Evolutionary conservation across 2,888 invertebrate species (phyloP), one percentile per base, ranked within the genome.

Genomic region (Augiades crinisus): DNA sequence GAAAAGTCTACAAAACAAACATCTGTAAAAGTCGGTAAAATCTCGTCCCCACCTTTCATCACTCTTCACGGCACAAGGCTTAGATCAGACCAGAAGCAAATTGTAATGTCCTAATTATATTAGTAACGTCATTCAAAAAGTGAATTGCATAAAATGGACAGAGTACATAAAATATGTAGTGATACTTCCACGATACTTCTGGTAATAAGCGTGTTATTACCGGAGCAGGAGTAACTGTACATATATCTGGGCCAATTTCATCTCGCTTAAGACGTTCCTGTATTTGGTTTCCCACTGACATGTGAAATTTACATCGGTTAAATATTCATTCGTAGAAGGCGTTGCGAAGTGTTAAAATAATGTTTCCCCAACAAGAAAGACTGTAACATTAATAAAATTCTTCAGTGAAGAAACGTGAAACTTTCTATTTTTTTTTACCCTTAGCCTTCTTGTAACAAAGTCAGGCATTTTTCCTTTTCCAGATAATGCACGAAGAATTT

Each of bases 401-500:
- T 67, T 74, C 56, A 75, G 71, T 70, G 67, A 75, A 80, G 80
- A 77, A 83, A 78, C 70, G 70, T 62, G 70, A 75, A 78, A 81
- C 73, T 81, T 82, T 77, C 74, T 43, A 37, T 46, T 57, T 60
- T 69, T 69, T 75, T 78, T 73, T 67, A 67, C 74, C 70, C 68
- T 51, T 68, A 67, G 75, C 69, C 68, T 74, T 70, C 70, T 70
- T 69, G 64, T 64, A 69, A 69, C 70, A 71, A 73, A 76, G 74
- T 75, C 70, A 66, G 60, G 70, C 70, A 71, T 79, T 82, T 79
- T 78, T 66, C 72, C 70, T 70, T 74, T 54, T 75, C 77, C 74
- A 81, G 78, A 83, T 80, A 64, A 78, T 79, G 75, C 73, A 75
- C 71, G 71, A 78, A 72, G 83, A 86, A 87, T 86, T 88, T 87